Evolutionary conservation across 2,888 invertebrate genomes (phyloP).

Genomic region (Agonopterix arenella): DNA sequence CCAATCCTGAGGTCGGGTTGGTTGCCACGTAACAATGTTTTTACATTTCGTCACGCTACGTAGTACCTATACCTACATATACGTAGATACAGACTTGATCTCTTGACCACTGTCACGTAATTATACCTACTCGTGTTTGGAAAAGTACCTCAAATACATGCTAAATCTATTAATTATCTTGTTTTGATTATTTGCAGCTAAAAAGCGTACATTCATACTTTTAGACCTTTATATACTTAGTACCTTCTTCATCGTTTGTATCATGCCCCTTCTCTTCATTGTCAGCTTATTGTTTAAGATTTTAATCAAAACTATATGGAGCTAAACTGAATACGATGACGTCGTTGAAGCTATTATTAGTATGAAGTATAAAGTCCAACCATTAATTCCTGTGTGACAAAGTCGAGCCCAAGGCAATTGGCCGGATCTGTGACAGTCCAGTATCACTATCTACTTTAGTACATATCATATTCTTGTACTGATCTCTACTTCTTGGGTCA

Average conservation of each 20-base stretch:
- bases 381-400: slow-evolving; percentile 3
- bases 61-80: background rate
- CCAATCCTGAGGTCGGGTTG: slow-evolving; percentile 8
- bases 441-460: slow-evolving; percentile 4
- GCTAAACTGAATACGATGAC: background rate
- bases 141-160: slow-evolving; percentile 3
- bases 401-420: slow-evolving; percentile 12
- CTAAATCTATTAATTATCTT: no score
- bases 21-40: slow-evolving; percentile 15
- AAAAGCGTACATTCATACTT: no score
- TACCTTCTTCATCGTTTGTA: no score
- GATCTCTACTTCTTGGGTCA: background rate
- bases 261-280: no score
- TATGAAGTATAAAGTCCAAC: slow-evolving; percentile 9
- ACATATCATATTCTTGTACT: background rate
- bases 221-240: no score
- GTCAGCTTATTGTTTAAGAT: no score
- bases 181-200: no score
- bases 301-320: background rate
- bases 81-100: slow-evolving; percentile 6
- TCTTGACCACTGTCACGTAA: slow-evolving; percentile 1
- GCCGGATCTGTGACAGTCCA: slow-evolving; percentile 10
- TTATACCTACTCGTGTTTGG: slow-evolving; percentile 10
- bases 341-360: slow-evolving; percentile 3
- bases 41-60: slow-evolving; percentile 17